phyloP scores from a whole-genome alignment of 2,888 invertebrate genomes.

The Mythimna albipuncta region DNA sequence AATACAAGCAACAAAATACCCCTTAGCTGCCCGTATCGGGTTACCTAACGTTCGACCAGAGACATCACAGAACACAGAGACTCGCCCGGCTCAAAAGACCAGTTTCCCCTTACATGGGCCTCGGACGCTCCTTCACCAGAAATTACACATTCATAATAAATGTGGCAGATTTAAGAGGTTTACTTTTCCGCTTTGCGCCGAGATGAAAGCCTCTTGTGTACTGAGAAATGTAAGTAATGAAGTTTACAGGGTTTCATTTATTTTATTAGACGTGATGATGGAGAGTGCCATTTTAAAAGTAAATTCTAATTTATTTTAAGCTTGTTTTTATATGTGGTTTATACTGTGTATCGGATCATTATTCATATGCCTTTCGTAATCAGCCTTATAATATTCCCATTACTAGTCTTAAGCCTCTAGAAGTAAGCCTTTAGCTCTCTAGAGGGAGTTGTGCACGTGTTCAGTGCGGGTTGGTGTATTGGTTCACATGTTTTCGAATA shows the following conservation, averaged over 20 bases:
- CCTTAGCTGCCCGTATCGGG: neutral
- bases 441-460: too few species aligned
- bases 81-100: neutral
- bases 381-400: too few species aligned
- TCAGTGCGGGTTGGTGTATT: too few species aligned
- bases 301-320: neutral
- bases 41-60: neutral
- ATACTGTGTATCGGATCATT: neutral
- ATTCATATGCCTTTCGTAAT: too few species aligned
- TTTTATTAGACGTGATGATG: neutral
- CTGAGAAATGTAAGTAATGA: conserved; percentile 15
- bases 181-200: conserved; percentile 18
- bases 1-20: neutral
- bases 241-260: conserved; percentile 15
- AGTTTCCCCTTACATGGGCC: neutral
- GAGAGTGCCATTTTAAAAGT: neutral
- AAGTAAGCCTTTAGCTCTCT: too few species aligned
- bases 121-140: conserved; percentile 14
- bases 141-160: conserved; percentile 44
- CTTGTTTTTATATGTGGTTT: neutral
- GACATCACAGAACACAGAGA: neutral
- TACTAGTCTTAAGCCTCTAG: too few species aligned
- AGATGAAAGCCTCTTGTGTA: neutral
- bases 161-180: conserved; percentile 30
- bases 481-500: too few species aligned